These are phyloP conservation scores for Tenrec ecaudatus DNA, from an alignment of 2,113 vertebrate genomes.

Conservation along the genomic window DNA sequence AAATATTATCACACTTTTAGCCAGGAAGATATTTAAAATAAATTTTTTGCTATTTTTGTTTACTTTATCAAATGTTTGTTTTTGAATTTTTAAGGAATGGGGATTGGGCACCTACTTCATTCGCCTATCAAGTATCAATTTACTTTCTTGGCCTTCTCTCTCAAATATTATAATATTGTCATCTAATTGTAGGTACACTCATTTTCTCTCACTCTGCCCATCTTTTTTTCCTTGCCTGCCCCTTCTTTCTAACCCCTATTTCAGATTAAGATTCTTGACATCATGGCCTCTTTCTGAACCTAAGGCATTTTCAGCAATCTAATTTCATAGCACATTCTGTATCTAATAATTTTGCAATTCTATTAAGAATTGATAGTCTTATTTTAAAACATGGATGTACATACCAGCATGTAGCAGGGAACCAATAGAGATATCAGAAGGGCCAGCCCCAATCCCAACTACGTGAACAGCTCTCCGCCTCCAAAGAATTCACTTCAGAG, in stretches of 20 bases:
- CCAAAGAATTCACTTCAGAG: too few relatives aligned
- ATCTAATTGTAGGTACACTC: rapidly evolving
- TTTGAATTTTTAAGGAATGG: background rate
- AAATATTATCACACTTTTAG: rapidly evolving
- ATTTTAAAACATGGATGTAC: rapidly evolving
- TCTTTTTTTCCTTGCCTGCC: rapidly evolving
- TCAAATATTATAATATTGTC: rapidly evolving
- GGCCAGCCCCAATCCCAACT: too few relatives aligned
- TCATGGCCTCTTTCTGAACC: background rate
- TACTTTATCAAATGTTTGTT: too few relatives aligned
- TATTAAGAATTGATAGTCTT: too few relatives aligned
- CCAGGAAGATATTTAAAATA: too few relatives aligned
- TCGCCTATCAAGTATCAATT: background rate
- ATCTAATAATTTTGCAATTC: too few relatives aligned
- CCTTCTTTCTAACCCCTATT: rapidly evolving
- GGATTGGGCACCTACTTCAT: rapidly evolving
- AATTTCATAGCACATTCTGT: too few relatives aligned
- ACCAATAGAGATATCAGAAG: too few relatives aligned
- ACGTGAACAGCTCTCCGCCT: too few relatives aligned
- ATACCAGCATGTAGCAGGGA: too few relatives aligned
- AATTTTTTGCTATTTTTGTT: background rate
- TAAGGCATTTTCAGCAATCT: rapidly evolving
- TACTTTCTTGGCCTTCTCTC: background rate
- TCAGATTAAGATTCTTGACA: rapidly evolving
- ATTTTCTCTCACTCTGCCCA: background rate